Evolutionary conservation across 2,113 vertebrate genomes (phyloP).

Genomic region (Pitta sordida): DNA sequence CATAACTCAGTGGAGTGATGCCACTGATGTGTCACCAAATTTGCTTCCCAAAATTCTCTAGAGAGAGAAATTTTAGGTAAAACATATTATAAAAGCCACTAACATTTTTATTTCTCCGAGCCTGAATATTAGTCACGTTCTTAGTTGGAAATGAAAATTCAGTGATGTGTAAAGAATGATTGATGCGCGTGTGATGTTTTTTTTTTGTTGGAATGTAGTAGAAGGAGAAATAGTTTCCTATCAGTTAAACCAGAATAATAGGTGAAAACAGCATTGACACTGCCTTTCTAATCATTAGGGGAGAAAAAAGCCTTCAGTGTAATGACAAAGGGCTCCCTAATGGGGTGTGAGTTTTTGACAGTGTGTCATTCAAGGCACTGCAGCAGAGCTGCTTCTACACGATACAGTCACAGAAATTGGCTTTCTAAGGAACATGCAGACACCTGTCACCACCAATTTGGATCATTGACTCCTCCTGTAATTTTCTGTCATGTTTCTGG

Average conservation of each 20-base stretch:
- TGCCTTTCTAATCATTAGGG: neutral
- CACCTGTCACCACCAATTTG: conserved; percentile 44
- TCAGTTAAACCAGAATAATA: neutral
- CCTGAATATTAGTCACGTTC: conserved; percentile 12
- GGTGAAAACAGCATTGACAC: neutral
- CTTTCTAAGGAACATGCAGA: conserved; percentile 37
- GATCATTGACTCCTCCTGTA: neutral
- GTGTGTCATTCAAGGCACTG: neutral
- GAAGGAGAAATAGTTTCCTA: neutral
- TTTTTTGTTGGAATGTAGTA: neutral
- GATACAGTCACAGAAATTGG: neutral
- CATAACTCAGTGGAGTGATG: neutral
- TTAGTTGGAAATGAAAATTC: conserved; percentile 23
- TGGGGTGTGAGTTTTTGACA: neutral
- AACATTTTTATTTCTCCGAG: neutral
- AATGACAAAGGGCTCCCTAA: neutral
- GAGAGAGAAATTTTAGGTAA: neutral
- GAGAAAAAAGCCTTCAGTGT: neutral
- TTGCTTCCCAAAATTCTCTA: neutral
- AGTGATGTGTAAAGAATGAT: conserved; percentile 27
- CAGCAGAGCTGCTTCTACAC: neutral
- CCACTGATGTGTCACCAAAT: neutral
- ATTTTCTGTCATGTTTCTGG: neutral
- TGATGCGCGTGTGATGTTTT: neutral
- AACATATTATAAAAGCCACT: neutral